Percentiles rank a stretch among this genome's conserved stretches.
These are phyloP conservation scores for Crotalus adamanteus DNA, from an alignment of 2,797 vertebrate genomes.

Conservation along the genomic window DNA sequence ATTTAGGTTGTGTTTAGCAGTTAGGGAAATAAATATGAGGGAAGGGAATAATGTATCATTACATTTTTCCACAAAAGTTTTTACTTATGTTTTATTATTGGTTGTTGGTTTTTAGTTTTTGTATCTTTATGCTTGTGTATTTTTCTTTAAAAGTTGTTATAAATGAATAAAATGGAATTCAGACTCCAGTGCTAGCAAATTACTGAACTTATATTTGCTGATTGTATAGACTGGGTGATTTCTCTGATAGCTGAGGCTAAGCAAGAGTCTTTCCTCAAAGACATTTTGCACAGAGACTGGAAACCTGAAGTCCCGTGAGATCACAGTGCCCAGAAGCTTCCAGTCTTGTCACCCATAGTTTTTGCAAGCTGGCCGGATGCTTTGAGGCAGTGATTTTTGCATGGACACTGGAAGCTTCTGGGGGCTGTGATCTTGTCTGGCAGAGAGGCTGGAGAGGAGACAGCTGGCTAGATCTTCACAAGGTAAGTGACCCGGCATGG, in stretches of 20 bases:
- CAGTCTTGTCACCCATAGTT: no score
- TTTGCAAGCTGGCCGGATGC: no score
- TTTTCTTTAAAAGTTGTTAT: background rate
- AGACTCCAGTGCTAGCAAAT: background rate
- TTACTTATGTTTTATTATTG: background rate
- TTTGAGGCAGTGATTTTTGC: no score
- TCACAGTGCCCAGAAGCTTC: no score
- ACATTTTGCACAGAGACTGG: no score
- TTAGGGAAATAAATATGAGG: background rate
- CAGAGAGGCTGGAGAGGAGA: no score
- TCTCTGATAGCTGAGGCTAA: background rate
- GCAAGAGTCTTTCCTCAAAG: background rate
- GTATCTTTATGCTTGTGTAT: background rate
- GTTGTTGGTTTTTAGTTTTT: background rate
- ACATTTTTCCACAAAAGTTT: background rate
- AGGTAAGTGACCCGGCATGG: no score
- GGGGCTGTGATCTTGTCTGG: no score
- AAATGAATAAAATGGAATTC: background rate
- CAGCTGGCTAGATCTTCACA: no score
- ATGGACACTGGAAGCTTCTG: no score
- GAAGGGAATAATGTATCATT: background rate
- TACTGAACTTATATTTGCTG: background rate
- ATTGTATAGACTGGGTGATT: background rate
- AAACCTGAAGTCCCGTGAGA: no score
- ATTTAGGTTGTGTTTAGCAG: background rate